phyloP scores from a whole-genome alignment of 1,140 invertebrate species.

The Littorina saxatilis region DNA sequence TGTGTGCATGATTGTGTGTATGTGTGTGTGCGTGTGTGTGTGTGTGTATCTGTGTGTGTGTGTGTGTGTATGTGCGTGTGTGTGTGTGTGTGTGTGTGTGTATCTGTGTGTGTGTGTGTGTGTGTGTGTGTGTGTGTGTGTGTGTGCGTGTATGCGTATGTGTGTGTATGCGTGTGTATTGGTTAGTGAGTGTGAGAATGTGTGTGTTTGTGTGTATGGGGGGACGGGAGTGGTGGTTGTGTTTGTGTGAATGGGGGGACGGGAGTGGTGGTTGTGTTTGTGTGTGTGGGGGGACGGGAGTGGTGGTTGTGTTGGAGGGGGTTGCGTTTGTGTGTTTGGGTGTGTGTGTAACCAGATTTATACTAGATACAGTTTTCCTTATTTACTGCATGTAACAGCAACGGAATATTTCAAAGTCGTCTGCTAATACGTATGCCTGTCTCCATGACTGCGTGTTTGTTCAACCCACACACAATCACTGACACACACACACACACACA shows the following conservation, averaged over 20 bases:
- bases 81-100: background rate
- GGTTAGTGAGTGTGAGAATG: background rate
- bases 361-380: no score
- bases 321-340: background rate
- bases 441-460: no score
- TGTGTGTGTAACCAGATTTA: no score
- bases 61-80: no score
- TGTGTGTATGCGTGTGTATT: background rate
- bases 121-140: background rate
- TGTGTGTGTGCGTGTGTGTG: background rate
- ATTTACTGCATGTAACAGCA: no score
- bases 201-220: background rate
- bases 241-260: background rate
- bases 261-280: background rate
- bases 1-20: background rate
- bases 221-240: background rate
- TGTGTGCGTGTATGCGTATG: background rate
- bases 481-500: no score
- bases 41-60: no score
- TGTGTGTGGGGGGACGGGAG: background rate
- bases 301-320: background rate
- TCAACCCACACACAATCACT: no score
- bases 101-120: no score
- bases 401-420: no score
- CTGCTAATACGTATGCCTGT: no score